A percentile compares a stretch with the other conserved stretches of the same genome.
Evolutionary conservation across 2,888 invertebrate genomes (phyloP).

Genomic region (Lissocephala sabroskyi): DNA sequence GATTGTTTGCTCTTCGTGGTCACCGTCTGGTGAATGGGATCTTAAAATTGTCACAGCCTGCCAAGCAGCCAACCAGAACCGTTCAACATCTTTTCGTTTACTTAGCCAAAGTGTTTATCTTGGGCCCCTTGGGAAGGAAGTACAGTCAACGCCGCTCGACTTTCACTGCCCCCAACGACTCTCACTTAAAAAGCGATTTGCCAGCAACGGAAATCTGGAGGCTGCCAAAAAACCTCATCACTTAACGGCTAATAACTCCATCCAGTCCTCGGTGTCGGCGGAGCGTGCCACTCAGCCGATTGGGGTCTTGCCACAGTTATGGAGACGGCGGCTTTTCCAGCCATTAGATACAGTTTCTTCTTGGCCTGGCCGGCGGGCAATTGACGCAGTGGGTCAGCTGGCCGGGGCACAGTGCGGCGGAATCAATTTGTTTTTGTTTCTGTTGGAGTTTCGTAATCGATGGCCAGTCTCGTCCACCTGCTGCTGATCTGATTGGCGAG

Average conservation of each 20-base stretch:
- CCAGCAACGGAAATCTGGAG: neutral
- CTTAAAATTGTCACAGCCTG: too few relatives aligned
- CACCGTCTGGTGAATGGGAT: too few relatives aligned
- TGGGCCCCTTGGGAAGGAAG: too few relatives aligned
- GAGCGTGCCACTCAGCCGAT: slow-evolving; percentile 41
- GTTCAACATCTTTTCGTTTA: too few relatives aligned
- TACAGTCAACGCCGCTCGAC: too few relatives aligned
- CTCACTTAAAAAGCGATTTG: slow-evolving; percentile 39
- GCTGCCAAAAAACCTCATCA: too few relatives aligned
- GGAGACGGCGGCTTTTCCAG: slow-evolving; percentile 28
- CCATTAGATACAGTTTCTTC: slow-evolving; percentile 9
- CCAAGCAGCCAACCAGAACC: too few relatives aligned
- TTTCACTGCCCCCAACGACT: too few relatives aligned
- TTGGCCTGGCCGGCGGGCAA: slow-evolving; percentile 12
- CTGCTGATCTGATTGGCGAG: slow-evolving; percentile 13
- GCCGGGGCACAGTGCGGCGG: slow-evolving; percentile 4
- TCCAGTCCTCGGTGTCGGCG: slow-evolving; percentile 6
- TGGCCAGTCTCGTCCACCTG: neutral
- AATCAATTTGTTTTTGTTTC: slow-evolving; percentile 36
- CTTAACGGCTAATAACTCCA: too few relatives aligned
- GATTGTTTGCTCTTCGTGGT: too few relatives aligned
- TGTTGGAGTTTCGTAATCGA: neutral
- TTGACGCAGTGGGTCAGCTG: slow-evolving; percentile 42
- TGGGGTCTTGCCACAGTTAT: slow-evolving; percentile 53
- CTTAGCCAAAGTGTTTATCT: too few relatives aligned